These are phyloP conservation scores for Muraenolepis orangiensis DNA, from an alignment of 2,797 vertebrate species.

Conservation along the genomic window DNA sequence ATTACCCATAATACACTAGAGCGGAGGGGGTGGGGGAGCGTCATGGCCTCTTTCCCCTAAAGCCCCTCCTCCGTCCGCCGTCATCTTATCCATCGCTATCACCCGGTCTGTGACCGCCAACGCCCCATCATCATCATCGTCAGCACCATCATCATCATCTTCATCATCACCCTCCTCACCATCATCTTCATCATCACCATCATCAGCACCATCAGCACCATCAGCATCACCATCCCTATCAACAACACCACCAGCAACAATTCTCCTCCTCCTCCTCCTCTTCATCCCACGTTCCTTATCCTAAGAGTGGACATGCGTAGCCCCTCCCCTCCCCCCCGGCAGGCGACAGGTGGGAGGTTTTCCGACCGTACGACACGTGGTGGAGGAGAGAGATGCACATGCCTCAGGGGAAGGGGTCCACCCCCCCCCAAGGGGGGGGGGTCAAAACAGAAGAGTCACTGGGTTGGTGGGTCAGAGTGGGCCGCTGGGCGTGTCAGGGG, in stretches of 20 bases:
- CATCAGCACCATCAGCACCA: constrained; percentile 39
- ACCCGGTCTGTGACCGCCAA: constrained; percentile 54
- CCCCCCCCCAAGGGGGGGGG: constrained; percentile 44
- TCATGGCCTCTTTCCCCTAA: constrained; percentile 20
- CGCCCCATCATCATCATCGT: constrained; percentile 33
- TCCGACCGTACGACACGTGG: constrained; percentile 61
- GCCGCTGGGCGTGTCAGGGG: constrained; percentile 28
- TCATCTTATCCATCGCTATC: constrained; percentile 36
- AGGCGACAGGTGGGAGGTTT: constrained; percentile 72
- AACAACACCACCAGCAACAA: background rate
- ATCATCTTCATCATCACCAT: constrained; percentile 9
- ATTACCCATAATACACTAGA: constrained; percentile 35
- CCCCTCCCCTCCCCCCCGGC: constrained; percentile 72
- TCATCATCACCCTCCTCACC: constrained; percentile 44
- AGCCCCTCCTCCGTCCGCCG: background rate
- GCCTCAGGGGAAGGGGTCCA: constrained; percentile 62
- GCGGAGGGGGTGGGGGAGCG: constrained; percentile 31
- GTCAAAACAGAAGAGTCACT: constrained; percentile 68
- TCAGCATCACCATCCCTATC: background rate
- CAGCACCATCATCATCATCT: constrained; percentile 27
- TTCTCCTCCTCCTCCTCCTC: constrained; percentile 23
- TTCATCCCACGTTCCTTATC: constrained; percentile 36
- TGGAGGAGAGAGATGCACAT: constrained; percentile 49
- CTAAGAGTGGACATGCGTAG: constrained; percentile 64
- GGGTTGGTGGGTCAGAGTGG: constrained; percentile 50